A percentile compares a stretch with the other conserved stretches of the same genome.
Conservation (phyloP, 2,113 vertebrate species). For the Rhipidura dahli region DNA sequence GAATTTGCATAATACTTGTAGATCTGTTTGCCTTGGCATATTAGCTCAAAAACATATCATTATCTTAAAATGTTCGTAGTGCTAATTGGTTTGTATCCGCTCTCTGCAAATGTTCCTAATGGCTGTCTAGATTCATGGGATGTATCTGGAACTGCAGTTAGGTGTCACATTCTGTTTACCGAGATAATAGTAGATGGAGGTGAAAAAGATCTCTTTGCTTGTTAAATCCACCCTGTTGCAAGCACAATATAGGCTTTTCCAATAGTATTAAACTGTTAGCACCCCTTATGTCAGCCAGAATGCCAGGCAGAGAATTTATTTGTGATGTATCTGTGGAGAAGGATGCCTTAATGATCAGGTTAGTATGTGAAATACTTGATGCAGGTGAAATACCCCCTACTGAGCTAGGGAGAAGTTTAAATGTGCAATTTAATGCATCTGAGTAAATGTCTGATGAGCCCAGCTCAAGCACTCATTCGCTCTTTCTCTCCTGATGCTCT, state of each 20-base stretch:
- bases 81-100: conserved; percentile 11
- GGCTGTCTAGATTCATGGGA: neutral
- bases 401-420: conserved; percentile 32
- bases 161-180: neutral
- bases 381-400: neutral
- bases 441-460: conserved; percentile 52
- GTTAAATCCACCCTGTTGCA: neutral
- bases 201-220: neutral
- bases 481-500: neutral
- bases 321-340: neutral
- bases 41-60: neutral
- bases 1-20: neutral
- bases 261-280: neutral
- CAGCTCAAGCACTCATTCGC: neutral
- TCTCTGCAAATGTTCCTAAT: neutral
- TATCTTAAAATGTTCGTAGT: neutral
- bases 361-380: conserved; percentile 41
- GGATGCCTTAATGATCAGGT: neutral
- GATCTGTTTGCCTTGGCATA: neutral
- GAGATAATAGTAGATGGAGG: neutral
- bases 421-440: neutral
- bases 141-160: neutral
- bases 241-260: neutral
- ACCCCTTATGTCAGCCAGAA: neutral
- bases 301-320: neutral